Base-by-base conservation (phyloP, 2,113 vertebrate species). In the Bubalus kerabau region DNA sequence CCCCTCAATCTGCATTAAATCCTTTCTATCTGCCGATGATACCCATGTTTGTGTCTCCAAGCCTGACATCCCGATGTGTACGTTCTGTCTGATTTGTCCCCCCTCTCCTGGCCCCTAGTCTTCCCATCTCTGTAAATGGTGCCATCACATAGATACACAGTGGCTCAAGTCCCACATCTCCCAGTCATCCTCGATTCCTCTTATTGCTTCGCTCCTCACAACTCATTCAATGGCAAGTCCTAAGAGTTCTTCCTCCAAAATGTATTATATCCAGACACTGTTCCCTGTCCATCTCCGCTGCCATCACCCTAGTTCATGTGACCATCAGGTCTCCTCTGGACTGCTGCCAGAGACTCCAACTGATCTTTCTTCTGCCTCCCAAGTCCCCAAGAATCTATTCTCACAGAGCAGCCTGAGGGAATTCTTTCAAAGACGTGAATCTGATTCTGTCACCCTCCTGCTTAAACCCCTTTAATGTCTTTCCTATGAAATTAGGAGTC, bases 71-170 rank as follows among this genome's bases (percentile, higher is more conserved):
- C 85, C n/a, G n/a, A 1, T 7, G 36, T 87, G 56, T 62, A 60
- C 56, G 36, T n/a, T 76, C 86, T 90, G 19, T 11, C 21, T 90
- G 74, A 30, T 54, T 89, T 87, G 15, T 11, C 5, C 8, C 56
- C 24, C 0, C 2, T 2, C 26, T 5, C n/a, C 8, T 2, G 8
- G 40, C 10, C n/a, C 36, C 6, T 16, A 8, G 26, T 21, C 23
- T 16, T 46, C 15, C 57, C 64, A 28, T 32, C 89, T 87, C 60
- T 43, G 32, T 94, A 36, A 83, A 12, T 32, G 56, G 26, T 10
- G 3, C 32, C 11, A 0, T 81, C 43, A 32, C 13, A 8, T 52
- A 28, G 21, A 3, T 32, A 7, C 36, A 43, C 40, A 67, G 43
- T 11, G 28, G n/a, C 60, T 54, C 10, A 40, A 24, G 64, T 36